Evolutionary conservation across 2,113 vertebrate species (phyloP).

Genomic region (Oncorhynchus nerka): DNA sequence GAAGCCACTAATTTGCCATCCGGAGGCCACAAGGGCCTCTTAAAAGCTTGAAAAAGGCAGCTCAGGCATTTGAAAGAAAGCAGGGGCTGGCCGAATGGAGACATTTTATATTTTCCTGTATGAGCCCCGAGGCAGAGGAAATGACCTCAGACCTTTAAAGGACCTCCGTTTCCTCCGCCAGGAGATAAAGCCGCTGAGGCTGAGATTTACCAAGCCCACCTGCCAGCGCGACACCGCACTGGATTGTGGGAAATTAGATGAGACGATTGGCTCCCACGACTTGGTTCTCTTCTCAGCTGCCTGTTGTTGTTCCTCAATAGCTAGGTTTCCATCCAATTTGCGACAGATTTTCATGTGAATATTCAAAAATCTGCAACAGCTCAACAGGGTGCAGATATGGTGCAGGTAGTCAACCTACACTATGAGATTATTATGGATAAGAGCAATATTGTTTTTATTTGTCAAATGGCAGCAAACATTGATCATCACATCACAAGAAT

Average conservation of each 20-base stretch:
- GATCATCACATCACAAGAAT: no score
- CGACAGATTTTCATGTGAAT: no score
- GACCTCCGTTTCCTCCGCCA: constrained; percentile 81
- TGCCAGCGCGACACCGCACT: constrained; percentile 65
- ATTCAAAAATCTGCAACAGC: no score
- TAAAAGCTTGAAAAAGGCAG: constrained; percentile 54
- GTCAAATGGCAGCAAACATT: no score
- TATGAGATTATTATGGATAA: no score
- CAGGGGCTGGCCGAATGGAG: constrained; percentile 78
- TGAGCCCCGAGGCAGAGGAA: constrained; percentile 81
- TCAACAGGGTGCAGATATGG: no score
- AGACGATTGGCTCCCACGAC: constrained; percentile 65
- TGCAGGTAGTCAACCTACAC: no score
- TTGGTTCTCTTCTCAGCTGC: not conserved
- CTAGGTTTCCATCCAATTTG: not conserved
- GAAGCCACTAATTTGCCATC: no score
- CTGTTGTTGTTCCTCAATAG: not conserved
- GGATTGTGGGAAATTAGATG: constrained; percentile 83
- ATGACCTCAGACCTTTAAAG: constrained; percentile 84
- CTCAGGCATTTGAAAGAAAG: constrained; percentile 77
- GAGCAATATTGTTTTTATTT: no score
- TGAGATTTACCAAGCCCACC: constrained; percentile 67
- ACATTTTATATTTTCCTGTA: constrained; percentile 74
- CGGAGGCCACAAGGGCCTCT: no score
- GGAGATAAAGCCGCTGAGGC: constrained; percentile 77